Evolutionary conservation across 2,113 vertebrate species (phyloP).

Genomic region (Xiphophorus couchianus): DNA sequence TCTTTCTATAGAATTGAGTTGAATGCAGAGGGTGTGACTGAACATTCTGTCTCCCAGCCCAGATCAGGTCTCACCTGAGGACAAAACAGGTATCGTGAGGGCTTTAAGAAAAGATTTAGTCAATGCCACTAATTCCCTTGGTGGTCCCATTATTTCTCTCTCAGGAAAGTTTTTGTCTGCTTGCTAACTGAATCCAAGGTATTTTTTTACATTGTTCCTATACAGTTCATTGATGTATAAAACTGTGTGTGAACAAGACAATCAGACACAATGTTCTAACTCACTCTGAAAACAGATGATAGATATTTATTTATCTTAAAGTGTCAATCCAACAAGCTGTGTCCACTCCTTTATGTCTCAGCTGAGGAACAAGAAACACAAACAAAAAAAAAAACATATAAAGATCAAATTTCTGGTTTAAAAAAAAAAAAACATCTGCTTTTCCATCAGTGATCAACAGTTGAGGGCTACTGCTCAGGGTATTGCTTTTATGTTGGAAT

Average conservation of each 20-base stretch:
- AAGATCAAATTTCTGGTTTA: not conserved
- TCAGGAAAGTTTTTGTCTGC: not conserved
- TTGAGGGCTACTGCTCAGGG: too few species aligned
- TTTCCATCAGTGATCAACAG: not conserved
- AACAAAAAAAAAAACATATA: not conserved
- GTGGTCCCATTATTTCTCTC: not conserved
- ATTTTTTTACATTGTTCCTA: not conserved
- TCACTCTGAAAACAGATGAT: not conserved
- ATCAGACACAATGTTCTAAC: not conserved
- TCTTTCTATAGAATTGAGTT: too few species aligned
- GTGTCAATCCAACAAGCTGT: not conserved
- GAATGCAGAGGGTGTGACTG: not conserved
- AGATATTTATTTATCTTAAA: not conserved
- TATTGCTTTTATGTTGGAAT: too few species aligned
- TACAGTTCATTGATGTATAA: conserved; percentile 18
- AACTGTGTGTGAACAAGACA: conserved; percentile 24
- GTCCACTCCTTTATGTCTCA: not conserved
- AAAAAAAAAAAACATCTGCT: not conserved
- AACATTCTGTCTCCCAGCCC: not conserved
- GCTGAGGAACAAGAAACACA: not conserved
- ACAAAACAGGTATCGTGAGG: conserved; percentile 14
- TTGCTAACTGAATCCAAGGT: not conserved
- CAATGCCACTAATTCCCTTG: conserved; percentile 6
- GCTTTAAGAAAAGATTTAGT: conserved; percentile 26
- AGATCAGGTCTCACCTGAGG: not conserved